These are phyloP conservation scores for Calameuta pallipes DNA, from an alignment of 2,888 invertebrate genomes.

Conservation along the genomic window DNA sequence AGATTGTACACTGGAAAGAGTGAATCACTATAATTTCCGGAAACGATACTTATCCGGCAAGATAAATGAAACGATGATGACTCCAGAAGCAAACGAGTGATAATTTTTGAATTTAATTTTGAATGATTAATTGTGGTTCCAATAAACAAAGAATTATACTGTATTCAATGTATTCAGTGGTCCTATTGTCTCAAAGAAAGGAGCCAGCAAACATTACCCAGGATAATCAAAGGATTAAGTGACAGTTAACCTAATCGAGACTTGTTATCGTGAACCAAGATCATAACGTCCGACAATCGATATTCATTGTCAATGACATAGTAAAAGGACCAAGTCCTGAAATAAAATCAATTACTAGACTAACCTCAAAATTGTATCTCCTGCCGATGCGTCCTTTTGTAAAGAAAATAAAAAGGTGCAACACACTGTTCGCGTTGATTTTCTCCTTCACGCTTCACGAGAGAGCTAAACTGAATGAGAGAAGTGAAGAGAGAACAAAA, in stretches of 20 bases:
- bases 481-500: neutral
- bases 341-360: neutral
- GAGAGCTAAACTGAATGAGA: neutral
- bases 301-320: neutral
- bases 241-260: neutral
- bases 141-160: neutral
- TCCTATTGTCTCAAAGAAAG: neutral
- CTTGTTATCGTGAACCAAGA: neutral
- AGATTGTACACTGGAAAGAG: neutral
- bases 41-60: neutral
- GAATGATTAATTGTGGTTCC: too few species aligned
- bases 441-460: neutral
- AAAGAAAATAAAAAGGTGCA: neutral
- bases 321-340: neutral
- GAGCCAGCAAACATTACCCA: neutral
- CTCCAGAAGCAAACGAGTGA: too few species aligned
- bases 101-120: neutral
- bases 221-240: neutral
- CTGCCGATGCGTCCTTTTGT: neutral
- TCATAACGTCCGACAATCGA: neutral
- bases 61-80: neutral
- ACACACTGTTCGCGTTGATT: neutral
- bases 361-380: neutral
- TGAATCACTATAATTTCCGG: neutral
- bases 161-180: neutral